These are phyloP conservation scores for Pilophorus perplexus DNA, from an alignment of 2,888 invertebrate genomes.

Conservation along the genomic window DNA sequence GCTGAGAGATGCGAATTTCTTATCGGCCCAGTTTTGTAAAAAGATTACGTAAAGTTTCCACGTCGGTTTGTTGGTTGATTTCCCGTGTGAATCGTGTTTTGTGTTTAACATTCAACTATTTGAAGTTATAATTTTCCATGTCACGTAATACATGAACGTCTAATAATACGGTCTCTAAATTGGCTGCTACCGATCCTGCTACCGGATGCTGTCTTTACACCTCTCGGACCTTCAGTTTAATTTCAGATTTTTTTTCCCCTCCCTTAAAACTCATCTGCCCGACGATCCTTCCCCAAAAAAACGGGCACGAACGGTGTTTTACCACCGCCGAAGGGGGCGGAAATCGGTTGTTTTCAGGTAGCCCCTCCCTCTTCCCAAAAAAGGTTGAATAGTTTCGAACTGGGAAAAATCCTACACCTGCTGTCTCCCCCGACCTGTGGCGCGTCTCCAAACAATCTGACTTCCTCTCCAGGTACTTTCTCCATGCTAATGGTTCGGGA, in stretches of 20 bases:
- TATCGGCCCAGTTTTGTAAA: no score
- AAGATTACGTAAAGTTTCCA: no score
- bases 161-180: no score
- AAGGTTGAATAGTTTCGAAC: background rate
- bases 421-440: background rate
- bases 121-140: no score
- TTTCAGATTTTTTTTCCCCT: slow-evolving; percentile 2
- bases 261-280: background rate
- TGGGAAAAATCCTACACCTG: slow-evolving; percentile 12
- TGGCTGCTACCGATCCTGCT: background rate
- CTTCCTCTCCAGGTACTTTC: slow-evolving; percentile 1
- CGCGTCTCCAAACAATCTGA: background rate
- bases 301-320: background rate
- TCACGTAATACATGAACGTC: no score
- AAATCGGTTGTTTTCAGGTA: slow-evolving; percentile 15
- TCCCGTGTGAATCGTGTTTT: no score
- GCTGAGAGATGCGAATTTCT: no score
- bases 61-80: no score
- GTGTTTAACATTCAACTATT: no score
- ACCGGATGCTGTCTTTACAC: slow-evolving; percentile 10
- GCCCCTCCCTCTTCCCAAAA: background rate
- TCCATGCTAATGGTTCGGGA: slow-evolving; percentile 2
- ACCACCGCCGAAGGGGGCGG: background rate
- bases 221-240: slow-evolving; percentile 5
- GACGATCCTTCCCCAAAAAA: background rate